Evolutionary conservation across 2,113 vertebrate genomes (phyloP).

Genomic region (Labeo rohita): DNA sequence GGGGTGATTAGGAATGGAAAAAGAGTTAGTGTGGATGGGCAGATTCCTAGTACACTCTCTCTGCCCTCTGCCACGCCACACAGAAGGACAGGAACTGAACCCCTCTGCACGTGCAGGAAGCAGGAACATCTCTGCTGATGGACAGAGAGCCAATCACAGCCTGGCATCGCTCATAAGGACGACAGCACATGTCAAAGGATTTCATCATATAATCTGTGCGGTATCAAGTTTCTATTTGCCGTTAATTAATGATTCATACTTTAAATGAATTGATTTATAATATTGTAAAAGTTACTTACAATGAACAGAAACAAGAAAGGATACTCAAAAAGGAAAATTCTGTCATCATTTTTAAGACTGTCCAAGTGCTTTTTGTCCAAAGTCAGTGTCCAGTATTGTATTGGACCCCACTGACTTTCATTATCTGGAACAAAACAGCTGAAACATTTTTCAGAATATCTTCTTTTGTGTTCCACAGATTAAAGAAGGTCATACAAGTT

Average conservation of each 20-base stretch:
- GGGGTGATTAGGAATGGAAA: constrained; percentile 46
- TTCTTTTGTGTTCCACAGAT: not conserved
- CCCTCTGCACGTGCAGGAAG: constrained; percentile 26
- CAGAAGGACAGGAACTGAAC: constrained; percentile 26
- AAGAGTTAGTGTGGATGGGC: constrained; percentile 42
- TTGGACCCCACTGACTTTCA: not conserved
- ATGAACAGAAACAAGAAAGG: not conserved
- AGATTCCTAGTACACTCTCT: constrained; percentile 28
- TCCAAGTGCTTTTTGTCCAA: not conserved
- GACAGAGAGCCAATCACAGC: constrained; percentile 32
- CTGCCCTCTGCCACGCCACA: not conserved
- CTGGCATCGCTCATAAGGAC: constrained; percentile 6
- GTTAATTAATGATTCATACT: not conserved
- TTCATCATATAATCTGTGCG: not conserved
- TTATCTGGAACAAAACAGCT: not conserved
- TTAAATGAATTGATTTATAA: not conserved
- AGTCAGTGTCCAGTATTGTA: not conserved
- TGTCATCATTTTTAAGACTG: not conserved
- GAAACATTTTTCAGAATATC: not conserved
- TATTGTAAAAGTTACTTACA: not conserved
- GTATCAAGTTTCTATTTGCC: not conserved
- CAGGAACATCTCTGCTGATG: constrained; percentile 18
- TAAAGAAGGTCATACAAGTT: not conserved
- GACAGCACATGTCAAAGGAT: not conserved
- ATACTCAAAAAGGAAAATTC: not conserved